Percentiles rank a stretch among this genome's conserved stretches.
phyloP scores from a whole-genome alignment of 2,888 invertebrate genomes.

The Drosophila tanythrix region DNA sequence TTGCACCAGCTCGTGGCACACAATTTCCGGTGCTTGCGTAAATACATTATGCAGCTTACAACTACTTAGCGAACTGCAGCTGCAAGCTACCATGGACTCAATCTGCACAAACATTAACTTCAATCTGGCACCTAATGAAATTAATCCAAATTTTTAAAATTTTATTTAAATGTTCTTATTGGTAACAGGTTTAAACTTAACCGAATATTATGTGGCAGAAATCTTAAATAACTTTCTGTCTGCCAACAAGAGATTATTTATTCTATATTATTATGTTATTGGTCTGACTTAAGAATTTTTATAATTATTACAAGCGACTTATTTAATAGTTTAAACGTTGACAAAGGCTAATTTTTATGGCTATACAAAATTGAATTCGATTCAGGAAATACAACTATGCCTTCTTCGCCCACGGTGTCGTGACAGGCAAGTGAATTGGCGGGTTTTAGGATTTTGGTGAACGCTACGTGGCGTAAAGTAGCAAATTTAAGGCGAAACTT shows the following conservation, averaged over 20 bases:
- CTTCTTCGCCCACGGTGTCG: slow-evolving; percentile 9
- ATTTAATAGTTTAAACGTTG: neutral
- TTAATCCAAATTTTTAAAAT: neutral
- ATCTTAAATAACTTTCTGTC: neutral
- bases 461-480: slow-evolving; percentile 63
- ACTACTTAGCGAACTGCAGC: slow-evolving; percentile 65
- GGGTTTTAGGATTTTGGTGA: slow-evolving; percentile 27
- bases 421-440: slow-evolving; percentile 3
- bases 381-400: neutral
- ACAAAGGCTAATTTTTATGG: too few species aligned
- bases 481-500: slow-evolving; percentile 71
- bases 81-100: slow-evolving; percentile 27
- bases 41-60: slow-evolving; percentile 82
- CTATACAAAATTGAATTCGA: neutral
- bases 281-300: neutral
- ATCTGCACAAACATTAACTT: neutral
- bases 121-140: neutral
- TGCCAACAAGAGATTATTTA: neutral
- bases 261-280: neutral
- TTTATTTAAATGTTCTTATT: neutral
- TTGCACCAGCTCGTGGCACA: slow-evolving; percentile 65
- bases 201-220: neutral
- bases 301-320: neutral
- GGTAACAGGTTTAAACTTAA: neutral
- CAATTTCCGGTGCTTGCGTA: slow-evolving; percentile 81